phyloP scores from a whole-genome alignment of 2,888 invertebrate species.

The Chydorus sphaericus region DNA sequence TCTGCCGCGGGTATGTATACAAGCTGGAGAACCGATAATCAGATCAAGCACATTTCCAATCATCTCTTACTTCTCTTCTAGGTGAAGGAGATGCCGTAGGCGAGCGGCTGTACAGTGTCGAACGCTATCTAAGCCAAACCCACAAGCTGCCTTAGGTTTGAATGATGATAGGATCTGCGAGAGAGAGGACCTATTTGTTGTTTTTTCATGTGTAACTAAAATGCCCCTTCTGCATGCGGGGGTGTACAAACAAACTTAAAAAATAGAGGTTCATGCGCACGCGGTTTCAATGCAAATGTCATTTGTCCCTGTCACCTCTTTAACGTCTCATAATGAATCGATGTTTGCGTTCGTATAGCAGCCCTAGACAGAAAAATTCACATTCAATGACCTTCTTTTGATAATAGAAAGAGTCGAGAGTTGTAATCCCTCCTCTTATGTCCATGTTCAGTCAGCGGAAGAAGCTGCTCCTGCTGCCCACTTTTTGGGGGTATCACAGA shows the following conservation, averaged over 20 bases:
- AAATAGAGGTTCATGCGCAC: background rate
- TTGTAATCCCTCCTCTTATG: background rate
- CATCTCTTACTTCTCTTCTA: background rate
- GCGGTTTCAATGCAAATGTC: background rate
- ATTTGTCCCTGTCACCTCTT: constrained; percentile 8
- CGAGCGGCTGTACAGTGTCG: constrained; percentile 4
- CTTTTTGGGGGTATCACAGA: background rate
- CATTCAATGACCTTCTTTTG: background rate
- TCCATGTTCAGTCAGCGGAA: background rate
- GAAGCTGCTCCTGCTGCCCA: background rate
- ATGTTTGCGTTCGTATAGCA: background rate
- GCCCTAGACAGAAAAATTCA: background rate
- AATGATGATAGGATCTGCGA: background rate
- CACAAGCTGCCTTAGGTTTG: background rate
- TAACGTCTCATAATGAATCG: background rate
- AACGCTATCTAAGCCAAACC: background rate
- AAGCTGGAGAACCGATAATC: background rate
- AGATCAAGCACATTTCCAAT: background rate
- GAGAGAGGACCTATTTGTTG: background rate
- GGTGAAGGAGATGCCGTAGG: background rate
- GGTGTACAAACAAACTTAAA: background rate
- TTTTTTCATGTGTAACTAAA: constrained; percentile 2
- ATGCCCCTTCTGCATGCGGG: no score
- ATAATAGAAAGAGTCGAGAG: no score
- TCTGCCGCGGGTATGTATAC: background rate